These are phyloP conservation scores for Neomorphus geoffroyi DNA, from an alignment of 2,797 vertebrate species.

Conservation along the genomic window DNA sequence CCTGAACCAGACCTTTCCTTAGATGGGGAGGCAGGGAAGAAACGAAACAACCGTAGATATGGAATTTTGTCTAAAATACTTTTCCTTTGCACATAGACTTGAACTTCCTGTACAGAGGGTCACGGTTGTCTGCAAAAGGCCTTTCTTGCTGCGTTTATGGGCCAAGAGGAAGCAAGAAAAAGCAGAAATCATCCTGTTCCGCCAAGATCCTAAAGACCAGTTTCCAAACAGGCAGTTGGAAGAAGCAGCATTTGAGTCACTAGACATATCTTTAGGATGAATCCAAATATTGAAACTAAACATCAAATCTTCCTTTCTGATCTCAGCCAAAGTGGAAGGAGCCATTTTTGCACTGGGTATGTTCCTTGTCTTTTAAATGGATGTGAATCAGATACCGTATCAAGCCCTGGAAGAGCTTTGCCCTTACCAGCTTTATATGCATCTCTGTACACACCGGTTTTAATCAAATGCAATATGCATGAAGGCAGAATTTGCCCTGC, in stretches of 20 bases:
- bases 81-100: neutral
- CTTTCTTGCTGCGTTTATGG: neutral
- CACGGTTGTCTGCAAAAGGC: slow-evolving; percentile 13
- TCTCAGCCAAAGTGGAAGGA: neutral
- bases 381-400: neutral
- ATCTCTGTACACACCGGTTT: neutral
- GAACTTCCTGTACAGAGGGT: neutral
- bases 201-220: neutral
- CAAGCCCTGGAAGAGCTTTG: neutral
- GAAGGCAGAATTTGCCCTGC: neutral
- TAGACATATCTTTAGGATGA: neutral
- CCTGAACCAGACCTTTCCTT: neutral
- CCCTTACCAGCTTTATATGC: neutral
- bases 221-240: slow-evolving; percentile 8
- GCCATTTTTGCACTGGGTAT: neutral
- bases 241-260: slow-evolving; percentile 12
- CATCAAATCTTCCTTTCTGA: neutral
- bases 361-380: neutral
- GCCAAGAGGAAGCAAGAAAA: slow-evolving; percentile 38
- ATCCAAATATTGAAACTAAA: neutral
- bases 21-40: neutral
- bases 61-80: neutral
- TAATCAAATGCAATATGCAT: neutral
- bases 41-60: neutral
- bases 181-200: neutral